Evolutionary conservation across 2,888 invertebrate species (phyloP).

Genomic region (Selenia dentaria): DNA sequence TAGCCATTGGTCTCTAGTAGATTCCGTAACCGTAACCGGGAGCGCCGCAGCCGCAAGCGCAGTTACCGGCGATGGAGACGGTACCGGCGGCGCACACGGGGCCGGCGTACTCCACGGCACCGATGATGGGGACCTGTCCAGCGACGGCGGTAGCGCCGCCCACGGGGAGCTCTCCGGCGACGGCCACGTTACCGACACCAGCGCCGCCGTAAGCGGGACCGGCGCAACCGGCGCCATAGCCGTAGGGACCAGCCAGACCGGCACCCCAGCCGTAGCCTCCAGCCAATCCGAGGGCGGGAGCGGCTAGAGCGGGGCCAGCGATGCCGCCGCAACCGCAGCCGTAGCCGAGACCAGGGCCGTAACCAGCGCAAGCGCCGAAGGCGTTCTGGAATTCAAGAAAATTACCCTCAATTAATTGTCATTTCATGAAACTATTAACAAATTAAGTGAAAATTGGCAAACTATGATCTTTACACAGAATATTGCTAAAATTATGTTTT

Average conservation of each 20-base stretch:
- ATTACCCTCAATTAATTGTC: too few species aligned
- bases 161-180: conserved; percentile 38
- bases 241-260: conserved; percentile 4
- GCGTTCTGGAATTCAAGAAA: too few species aligned
- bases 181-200: conserved; percentile 38
- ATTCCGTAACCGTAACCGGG: neutral
- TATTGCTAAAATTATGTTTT: too few species aligned
- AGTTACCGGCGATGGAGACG: conserved; percentile 42
- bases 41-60: conserved; percentile 34
- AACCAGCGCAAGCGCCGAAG: neutral
- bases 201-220: conserved; percentile 8
- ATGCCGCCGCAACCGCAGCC: neutral
- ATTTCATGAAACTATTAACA: too few species aligned
- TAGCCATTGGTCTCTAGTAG: neutral
- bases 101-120: conserved; percentile 45
- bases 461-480: too few species aligned
- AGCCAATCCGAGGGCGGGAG: neutral
- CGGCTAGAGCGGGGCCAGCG: neutral
- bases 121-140: conserved; percentile 48
- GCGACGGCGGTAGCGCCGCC: conserved; percentile 39
- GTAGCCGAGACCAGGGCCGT: conserved; percentile 1
- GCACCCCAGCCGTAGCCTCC: neutral
- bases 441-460: too few species aligned
- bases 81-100: conserved; percentile 41
- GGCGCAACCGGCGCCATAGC: conserved; percentile 28